Conservation (phyloP, 2,113 vertebrate species). For the Turnix velox region DNA sequence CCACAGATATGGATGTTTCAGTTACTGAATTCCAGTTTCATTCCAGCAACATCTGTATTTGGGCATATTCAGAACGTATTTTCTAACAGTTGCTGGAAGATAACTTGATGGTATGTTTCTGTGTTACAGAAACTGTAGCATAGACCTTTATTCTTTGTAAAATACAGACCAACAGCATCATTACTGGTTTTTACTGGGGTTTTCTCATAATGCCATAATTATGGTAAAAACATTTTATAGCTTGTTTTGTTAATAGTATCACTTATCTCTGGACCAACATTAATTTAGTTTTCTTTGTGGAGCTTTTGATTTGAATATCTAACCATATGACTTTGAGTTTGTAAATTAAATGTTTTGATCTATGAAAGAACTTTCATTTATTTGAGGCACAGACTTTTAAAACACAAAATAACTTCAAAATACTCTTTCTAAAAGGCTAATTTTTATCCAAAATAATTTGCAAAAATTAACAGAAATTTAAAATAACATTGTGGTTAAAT, state of each 20-base stretch:
- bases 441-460: neutral
- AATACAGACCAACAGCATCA: fast-evolving
- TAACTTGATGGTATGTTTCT: neutral
- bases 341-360: neutral
- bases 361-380: neutral
- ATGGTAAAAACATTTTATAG: neutral
- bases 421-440: neutral
- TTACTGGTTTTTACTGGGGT: neutral
- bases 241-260: neutral
- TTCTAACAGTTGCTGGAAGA: neutral
- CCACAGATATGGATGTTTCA: neutral
- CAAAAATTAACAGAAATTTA: neutral
- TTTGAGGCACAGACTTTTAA: neutral
- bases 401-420: neutral
- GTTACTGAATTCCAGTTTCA: neutral
- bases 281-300: neutral
- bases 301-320: neutral
- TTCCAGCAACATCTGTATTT: neutral
- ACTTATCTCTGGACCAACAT: neutral
- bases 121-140: neutral
- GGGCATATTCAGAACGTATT: neutral
- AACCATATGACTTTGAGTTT: neutral
- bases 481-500: neutral
- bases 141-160: neutral
- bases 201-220: neutral